A percentile compares a stretch with the other conserved stretches of the same genome.
These are phyloP conservation scores for Acanthis flammea DNA, from an alignment of 2,797 vertebrate genomes.

Conservation along the genomic window DNA sequence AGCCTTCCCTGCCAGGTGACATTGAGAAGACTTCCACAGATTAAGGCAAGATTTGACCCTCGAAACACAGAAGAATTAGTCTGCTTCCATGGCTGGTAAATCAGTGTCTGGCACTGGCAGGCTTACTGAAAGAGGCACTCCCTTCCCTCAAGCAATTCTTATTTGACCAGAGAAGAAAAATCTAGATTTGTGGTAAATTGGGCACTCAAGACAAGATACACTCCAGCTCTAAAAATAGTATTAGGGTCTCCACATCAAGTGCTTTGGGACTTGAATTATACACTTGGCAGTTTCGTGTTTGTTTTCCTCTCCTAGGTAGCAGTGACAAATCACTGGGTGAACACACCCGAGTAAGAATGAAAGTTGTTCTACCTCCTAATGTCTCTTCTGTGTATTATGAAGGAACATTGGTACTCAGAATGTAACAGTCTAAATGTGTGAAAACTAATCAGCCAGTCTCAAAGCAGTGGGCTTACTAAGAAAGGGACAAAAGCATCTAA, in stretches of 20 bases:
- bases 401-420: not conserved
- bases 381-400: not conserved
- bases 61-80: not conserved
- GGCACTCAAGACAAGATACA: conserved; percentile 29
- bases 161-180: conserved; percentile 28
- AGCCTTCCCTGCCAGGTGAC: not conserved
- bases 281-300: not conserved
- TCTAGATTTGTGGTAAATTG: conserved; percentile 35
- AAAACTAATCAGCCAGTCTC: not conserved
- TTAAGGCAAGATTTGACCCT: not conserved
- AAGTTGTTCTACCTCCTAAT: not conserved
- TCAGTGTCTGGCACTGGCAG: not conserved
- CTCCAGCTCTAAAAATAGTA: conserved; percentile 44
- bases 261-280: conserved; percentile 39
- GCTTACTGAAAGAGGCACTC: not conserved
- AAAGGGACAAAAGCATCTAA: not conserved
- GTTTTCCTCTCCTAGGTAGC: conserved; percentile 41
- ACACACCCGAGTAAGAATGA: not conserved
- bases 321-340: conserved; percentile 39
- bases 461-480: not conserved
- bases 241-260: conserved; percentile 30
- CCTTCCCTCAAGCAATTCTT: conserved; percentile 29
- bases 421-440: not conserved
- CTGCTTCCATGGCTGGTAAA: not conserved
- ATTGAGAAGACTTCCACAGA: not conserved